Base-by-base conservation (phyloP, 2,797 vertebrate species). In the Parauchenoglanis ngamensis region DNA sequence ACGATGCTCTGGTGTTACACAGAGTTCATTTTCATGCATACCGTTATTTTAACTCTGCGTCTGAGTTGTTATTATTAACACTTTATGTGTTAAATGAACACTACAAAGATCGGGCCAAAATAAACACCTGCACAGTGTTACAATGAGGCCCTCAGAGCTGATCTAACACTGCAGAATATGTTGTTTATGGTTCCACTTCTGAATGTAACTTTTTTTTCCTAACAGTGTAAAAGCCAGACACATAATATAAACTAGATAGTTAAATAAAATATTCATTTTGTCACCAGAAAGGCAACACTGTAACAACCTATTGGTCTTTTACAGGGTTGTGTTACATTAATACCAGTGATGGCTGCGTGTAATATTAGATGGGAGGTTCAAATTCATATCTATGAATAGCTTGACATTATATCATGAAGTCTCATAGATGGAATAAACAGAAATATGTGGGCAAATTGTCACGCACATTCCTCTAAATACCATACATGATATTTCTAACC, bases 291-390 rank as follows among this genome's bases (percentile, higher is more conserved):
- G 75, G 49, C 31, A 31, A 13, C 31, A 40, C 10, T 40, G 31
- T 44, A 40, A 40, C 5, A 17, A 59, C 35, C 54, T 35, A 13
- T 35, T 59, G 35, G 54, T 79, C 54, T 56, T 35, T 59, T 59
- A 57, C 7, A 28, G 75, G 31, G 31, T 78, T 28, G 49, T 76
- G n/a, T 76, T 76, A 15, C 73, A 52, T 28, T 28, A 76, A 54
- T 25, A 21, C 17, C 52, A 78, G n/a, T 56, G 17, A 78, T 0
- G n/a, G n/a, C 52, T 78, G 52, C 12, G 7, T 80, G 77, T 25
- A 80, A 80, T 80, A 25, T 80, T 25, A 80, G 77, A 61, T 40
- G 21, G 19, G 35, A 80, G 21, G 77, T 19, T 80, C 54, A 61
- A 59, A 59, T 56, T 21, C 35, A 40, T 59, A 59, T 31, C 3